Conservation (phyloP, 2,888 invertebrate genomes). For the Magallana nippona region DNA sequence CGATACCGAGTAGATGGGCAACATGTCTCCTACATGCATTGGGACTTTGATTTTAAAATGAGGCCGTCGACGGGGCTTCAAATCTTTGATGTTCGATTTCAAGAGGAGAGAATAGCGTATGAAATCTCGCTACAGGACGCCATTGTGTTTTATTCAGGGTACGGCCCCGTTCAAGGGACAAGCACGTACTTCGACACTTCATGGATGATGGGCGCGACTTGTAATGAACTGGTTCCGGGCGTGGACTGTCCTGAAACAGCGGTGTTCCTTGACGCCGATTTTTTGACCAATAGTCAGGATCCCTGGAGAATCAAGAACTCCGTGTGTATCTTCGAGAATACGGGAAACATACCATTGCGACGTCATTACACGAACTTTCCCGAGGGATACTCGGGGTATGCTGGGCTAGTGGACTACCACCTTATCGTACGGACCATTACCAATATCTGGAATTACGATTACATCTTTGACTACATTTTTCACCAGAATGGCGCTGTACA, state of each 20-base stretch:
- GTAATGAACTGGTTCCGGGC: slow-evolving; percentile 71
- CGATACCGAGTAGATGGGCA: slow-evolving; percentile 69
- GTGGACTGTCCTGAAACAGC: slow-evolving; percentile 76
- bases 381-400: slow-evolving; percentile 61
- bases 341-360: slow-evolving; percentile 69
- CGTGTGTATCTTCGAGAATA: slow-evolving; percentile 75
- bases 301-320: slow-evolving; percentile 61
- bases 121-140: slow-evolving; percentile 75
- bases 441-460: slow-evolving; percentile 73
- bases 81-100: slow-evolving; percentile 71
- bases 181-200: slow-evolving; percentile 67
- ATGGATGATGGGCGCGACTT: slow-evolving; percentile 69
- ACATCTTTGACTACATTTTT: slow-evolving; percentile 74
- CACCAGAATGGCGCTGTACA: slow-evolving; percentile 74
- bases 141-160: slow-evolving; percentile 71
- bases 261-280: slow-evolving; percentile 65
- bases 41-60: slow-evolving; percentile 74
- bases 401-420: slow-evolving; percentile 66
- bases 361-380: slow-evolving; percentile 67
- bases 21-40: slow-evolving; percentile 73
- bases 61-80: slow-evolving; percentile 69
- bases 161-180: slow-evolving; percentile 64
- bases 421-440: slow-evolving; percentile 71
- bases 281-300: slow-evolving; percentile 61
- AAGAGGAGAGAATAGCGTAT: slow-evolving; percentile 71